Conservation (phyloP, 2,113 vertebrate species). For the Equus przewalskii region DNA sequence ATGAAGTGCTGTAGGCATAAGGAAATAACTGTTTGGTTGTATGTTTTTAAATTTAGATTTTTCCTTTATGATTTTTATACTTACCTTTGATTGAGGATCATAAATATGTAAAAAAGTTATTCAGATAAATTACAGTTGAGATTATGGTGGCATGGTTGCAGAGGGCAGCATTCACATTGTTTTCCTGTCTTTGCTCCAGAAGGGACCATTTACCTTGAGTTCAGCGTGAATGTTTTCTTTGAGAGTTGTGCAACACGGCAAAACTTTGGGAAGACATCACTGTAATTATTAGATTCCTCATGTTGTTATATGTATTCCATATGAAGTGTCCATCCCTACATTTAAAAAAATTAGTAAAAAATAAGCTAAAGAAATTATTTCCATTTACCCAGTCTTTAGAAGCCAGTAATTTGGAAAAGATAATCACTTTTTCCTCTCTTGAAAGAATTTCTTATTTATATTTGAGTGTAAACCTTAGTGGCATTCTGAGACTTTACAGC, state of each 20-base stretch:
- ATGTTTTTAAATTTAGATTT: not conserved
- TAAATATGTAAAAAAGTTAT: not conserved
- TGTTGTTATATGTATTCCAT: not conserved
- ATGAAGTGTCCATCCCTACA: not conserved
- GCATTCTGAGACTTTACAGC: not conserved
- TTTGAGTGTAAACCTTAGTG: not conserved
- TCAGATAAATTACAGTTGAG: not conserved
- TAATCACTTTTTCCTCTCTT: not conserved
- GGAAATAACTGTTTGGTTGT: not conserved
- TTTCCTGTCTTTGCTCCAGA: not conserved
- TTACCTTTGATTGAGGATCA: not conserved
- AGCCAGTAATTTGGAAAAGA: not conserved
- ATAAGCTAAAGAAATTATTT: not conserved
- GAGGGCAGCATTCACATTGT: rapidly evolving
- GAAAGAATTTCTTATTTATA: not conserved
- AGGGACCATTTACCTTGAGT: not conserved
- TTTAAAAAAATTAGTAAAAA: not conserved
- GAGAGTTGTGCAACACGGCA: rapidly evolving
- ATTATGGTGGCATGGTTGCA: not conserved
- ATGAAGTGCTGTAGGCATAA: not conserved
- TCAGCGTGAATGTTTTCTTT: not conserved
- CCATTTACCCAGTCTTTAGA: not conserved
- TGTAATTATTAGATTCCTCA: not conserved
- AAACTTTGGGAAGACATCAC: not conserved
- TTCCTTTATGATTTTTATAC: slow-evolving; percentile 18